Evolutionary conservation across 2,797 vertebrate species (phyloP).

Genomic region (Paedocypris micromegethes): DNA sequence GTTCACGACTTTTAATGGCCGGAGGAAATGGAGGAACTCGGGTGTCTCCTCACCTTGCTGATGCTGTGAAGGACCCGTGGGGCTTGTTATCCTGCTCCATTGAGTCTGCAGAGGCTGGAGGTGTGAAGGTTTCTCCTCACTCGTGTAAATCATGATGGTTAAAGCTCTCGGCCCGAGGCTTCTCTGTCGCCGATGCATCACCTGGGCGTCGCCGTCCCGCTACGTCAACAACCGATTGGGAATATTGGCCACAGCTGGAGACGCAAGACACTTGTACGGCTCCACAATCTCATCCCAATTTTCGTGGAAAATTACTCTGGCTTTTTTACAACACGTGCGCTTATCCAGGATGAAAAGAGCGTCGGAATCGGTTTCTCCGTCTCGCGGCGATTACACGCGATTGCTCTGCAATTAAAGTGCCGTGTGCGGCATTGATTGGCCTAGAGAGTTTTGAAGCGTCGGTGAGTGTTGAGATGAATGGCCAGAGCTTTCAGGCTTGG

Average conservation of each 20-base stretch:
- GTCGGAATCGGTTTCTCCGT: conserved; percentile 14
- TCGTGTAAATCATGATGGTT: not conserved
- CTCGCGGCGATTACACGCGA: conserved; percentile 35
- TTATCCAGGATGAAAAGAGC: conserved; percentile 27
- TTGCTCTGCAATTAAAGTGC: conserved; percentile 43
- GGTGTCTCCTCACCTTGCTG: conserved; percentile 15
- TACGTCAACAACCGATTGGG: conserved; percentile 11
- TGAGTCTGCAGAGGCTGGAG: conserved; percentile 13
- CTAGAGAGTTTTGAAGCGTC: conserved; percentile 37
- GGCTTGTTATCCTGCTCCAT: conserved; percentile 38
- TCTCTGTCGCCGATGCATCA: not conserved
- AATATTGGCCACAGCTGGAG: conserved; percentile 23
- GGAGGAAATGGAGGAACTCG: not conserved
- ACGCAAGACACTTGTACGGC: conserved; percentile 1
- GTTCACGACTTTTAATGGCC: no score
- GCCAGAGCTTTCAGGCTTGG: not conserved
- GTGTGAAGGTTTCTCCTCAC: conserved; percentile 12
- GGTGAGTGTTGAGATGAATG: conserved; percentile 21
- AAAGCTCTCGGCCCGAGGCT: no score
- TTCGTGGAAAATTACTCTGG: conserved; percentile 22
- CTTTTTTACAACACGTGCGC: conserved; percentile 4
- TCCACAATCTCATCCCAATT: conserved; percentile 18
- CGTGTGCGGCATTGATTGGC: conserved; percentile 43
- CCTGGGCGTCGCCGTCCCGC: conserved; percentile 2
- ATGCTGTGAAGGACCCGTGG: conserved; percentile 17